A percentile compares a stretch with the other conserved stretches of the same genome.
These are phyloP conservation scores for Grantiella picta DNA, from an alignment of 2,113 vertebrate genomes.

Conservation along the genomic window DNA sequence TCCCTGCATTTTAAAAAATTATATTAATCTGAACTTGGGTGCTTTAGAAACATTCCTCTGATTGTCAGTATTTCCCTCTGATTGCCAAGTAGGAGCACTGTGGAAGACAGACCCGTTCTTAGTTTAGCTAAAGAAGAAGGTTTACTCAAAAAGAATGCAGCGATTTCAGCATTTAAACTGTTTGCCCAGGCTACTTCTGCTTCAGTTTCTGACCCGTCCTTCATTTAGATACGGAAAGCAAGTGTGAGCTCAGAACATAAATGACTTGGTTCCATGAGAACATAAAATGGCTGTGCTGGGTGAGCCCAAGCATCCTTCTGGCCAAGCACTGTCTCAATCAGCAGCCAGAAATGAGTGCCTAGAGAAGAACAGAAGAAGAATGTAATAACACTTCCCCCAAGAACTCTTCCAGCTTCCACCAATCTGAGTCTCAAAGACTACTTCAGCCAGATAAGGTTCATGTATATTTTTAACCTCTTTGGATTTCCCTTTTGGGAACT, in stretches of 20 bases:
- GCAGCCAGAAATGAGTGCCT: rapidly evolving
- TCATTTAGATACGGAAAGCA: neutral
- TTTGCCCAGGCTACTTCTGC: neutral
- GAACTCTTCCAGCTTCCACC: neutral
- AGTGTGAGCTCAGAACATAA: neutral
- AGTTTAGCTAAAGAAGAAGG: neutral
- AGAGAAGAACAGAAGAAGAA: neutral
- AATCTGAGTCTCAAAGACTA: neutral
- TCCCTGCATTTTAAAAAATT: neutral
- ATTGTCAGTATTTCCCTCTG: neutral
- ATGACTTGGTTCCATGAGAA: neutral
- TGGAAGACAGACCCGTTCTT: neutral
- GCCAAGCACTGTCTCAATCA: neutral
- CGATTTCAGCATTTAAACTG: neutral
- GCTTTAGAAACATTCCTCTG: conserved; percentile 1
- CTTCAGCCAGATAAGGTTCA: neutral
- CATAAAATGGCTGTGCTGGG: neutral
- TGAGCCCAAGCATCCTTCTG: neutral
- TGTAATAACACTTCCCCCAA: neutral
- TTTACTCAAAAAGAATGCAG: neutral
- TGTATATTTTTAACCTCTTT: neutral
- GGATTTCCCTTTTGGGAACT: neutral
- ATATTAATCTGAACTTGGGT: conserved; percentile 3
- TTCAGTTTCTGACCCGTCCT: neutral
- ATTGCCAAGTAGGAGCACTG: neutral